These are phyloP conservation scores for Tupaia chinensis DNA, from an alignment of 2,113 vertebrate genomes.

Conservation along the genomic window DNA sequence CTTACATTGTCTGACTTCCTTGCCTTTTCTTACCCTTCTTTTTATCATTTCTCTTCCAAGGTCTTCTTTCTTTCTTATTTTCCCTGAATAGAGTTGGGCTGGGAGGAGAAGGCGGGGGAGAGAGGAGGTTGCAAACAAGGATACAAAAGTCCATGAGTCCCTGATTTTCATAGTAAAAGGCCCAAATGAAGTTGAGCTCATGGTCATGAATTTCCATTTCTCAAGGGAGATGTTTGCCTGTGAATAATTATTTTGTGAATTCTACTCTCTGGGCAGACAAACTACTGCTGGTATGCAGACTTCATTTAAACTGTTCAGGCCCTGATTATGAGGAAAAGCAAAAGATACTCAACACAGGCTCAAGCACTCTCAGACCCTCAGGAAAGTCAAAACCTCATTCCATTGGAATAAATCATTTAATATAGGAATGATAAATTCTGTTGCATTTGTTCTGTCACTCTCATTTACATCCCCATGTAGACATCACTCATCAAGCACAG, in stretches of 20 bases:
- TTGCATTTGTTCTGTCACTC: background rate
- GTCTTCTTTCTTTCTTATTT: background rate
- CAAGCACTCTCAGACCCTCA: background rate
- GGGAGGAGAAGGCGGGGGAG: too few relatives aligned
- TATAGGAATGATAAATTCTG: background rate
- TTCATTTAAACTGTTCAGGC: background rate
- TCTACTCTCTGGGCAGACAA: background rate
- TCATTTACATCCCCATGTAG: background rate
- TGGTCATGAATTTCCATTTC: background rate
- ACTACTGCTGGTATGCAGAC: background rate
- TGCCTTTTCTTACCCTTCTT: background rate
- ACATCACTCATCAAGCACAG: background rate
- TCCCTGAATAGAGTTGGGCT: background rate
- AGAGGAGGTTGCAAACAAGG: background rate
- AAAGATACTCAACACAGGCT: background rate
- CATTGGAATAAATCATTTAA: background rate
- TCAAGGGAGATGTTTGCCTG: background rate
- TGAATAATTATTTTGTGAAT: background rate
- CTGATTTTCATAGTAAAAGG: background rate
- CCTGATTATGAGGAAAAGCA: background rate
- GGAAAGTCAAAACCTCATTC: background rate
- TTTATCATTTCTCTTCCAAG: background rate
- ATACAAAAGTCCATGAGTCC: background rate
- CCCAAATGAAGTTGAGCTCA: background rate
- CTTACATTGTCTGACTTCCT: background rate